Evolutionary conservation across 2,888 invertebrate genomes (phyloP), one percentile per base, ranked within the genome.

Genomic region (Brassicogethes aeneus): DNA sequence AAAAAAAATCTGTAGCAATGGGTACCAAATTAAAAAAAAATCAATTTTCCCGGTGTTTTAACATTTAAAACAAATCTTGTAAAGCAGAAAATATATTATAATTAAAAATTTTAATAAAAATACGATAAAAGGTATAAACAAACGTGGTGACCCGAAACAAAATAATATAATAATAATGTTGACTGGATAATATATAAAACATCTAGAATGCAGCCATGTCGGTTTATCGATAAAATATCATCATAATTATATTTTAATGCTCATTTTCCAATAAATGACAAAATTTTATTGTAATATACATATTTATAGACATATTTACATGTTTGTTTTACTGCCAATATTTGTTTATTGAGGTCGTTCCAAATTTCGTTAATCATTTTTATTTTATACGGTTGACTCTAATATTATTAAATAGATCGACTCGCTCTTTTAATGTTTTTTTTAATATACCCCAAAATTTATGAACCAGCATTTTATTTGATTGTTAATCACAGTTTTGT

Each of bases 221-320:
- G 5, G 7, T 10, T 13, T 12, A 32, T 32, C 32, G 32, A 32
- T 13, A 32, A 32, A 32, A 32, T 32, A 32, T 32, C 32, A 32
- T 32, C 32, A 13, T 32, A 32, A 32, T 32, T 32, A 32, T 32
- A 32, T 12, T 32, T 32, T 32, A 32, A 32, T 32, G 32, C 32
- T 32, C 12, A 13, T 8, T 32, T 32, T 32, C 32, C 5, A 32
- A 32, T 32, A 32, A 32, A 32, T 32, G 32, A 32, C 14, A 32
- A 32, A 32, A 32, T 32, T 32, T 32, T 32, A 32, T 13, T 12
- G 32, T 32, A 32, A 32, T 32, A 32, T 32, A 32, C 32, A 32
- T 32, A 32, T 32, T 32, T 32, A 32, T 32, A 13, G 32, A 32
- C 32, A 12, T 32, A 32, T 32, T 32, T 12, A 32, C 32, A 32